phyloP scores from a whole-genome alignment of 2,797 vertebrate genomes.

The Anas georgica region DNA sequence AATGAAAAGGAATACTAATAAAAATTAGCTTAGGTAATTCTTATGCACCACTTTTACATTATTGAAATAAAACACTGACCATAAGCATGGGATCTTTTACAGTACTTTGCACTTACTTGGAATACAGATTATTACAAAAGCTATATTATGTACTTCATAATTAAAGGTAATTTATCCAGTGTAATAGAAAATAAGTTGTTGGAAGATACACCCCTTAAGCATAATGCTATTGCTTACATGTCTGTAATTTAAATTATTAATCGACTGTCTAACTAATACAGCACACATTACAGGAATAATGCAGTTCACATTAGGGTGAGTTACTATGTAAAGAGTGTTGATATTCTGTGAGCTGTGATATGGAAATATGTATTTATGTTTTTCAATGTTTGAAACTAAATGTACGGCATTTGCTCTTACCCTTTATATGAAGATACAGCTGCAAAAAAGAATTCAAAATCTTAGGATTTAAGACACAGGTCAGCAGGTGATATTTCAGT shows the following conservation, averaged over 20 bases:
- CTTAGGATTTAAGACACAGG: background rate
- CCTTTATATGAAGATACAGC: background rate
- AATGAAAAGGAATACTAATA: background rate
- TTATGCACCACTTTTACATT: background rate
- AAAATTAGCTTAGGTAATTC: constrained; percentile 3
- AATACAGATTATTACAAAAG: background rate
- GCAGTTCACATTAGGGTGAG: background rate
- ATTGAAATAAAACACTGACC: background rate
- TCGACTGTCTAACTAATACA: background rate
- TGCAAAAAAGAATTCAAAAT: background rate
- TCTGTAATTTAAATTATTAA: background rate
- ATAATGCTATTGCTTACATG: background rate
- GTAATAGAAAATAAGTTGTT: background rate
- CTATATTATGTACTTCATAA: background rate
- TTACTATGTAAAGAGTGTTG: background rate
- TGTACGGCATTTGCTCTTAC: background rate
- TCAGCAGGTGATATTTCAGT: background rate
- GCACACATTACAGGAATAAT: background rate
- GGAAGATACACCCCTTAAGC: background rate
- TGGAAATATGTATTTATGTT: background rate
- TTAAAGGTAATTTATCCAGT: background rate
- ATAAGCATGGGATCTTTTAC: background rate
- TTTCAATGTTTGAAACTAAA: background rate
- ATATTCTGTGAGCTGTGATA: background rate
- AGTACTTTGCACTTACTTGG: background rate